These are phyloP conservation scores for Cantharis rustica DNA, from an alignment of 2,888 invertebrate species.

Conservation along the genomic window DNA sequence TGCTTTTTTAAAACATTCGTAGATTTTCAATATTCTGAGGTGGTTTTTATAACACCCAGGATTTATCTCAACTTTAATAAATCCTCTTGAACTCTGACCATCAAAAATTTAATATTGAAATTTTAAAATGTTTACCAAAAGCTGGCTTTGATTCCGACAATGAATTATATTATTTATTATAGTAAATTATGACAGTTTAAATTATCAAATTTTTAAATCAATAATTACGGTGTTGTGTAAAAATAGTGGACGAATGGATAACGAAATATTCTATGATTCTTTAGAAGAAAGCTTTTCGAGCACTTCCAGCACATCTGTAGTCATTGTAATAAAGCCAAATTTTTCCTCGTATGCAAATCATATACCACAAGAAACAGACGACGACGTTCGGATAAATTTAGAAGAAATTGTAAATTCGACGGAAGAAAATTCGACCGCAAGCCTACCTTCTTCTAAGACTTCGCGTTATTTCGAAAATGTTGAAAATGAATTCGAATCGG, in stretches of 20 bases:
- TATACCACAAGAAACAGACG: not conserved
- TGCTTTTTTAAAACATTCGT: no score
- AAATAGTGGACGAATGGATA: slow-evolving; percentile 28
- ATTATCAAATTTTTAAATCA: slow-evolving; percentile 4
- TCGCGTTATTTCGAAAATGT: not conserved
- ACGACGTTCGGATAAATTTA: not conserved
- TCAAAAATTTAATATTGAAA: no score
- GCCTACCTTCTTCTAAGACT: not conserved
- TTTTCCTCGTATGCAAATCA: not conserved
- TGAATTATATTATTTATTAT: not conserved
- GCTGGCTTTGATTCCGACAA: not conserved
- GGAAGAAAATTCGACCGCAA: not conserved
- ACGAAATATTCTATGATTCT: slow-evolving; percentile 36
- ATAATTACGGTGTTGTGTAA: not conserved
- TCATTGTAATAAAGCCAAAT: not conserved
- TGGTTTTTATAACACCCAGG: no score
- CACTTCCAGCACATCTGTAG: slow-evolving; percentile 4
- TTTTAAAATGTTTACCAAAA: not conserved
- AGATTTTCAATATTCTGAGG: no score
- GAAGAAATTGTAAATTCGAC: not conserved
- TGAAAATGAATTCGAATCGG: not conserved
- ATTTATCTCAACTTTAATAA: no score
- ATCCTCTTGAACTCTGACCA: no score
- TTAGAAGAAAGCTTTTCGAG: slow-evolving; percentile 31
- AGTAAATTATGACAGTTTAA: not conserved